These are phyloP conservation scores for Odontocolon sp. DNA, from an alignment of 2,888 invertebrate genomes.

Conservation along the genomic window DNA sequence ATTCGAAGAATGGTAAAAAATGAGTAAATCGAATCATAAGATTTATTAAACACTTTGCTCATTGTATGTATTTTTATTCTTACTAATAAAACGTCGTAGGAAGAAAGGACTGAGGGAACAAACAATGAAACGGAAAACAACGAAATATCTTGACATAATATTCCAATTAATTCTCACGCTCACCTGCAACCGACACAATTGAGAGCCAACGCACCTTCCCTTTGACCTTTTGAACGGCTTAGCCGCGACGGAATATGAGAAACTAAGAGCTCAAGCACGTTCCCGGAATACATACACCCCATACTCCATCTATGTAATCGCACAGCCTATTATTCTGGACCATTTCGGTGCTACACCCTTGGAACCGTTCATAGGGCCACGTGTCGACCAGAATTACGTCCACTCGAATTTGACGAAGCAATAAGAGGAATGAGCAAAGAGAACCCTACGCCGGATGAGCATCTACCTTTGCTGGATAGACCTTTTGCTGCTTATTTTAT, in stretches of 20 bases:
- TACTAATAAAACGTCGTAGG: too few species aligned
- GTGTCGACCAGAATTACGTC: constrained; percentile 45
- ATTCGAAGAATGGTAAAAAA: not conserved
- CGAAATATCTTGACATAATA: not conserved
- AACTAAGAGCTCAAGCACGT: constrained; percentile 1
- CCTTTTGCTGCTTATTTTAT: constrained; percentile 17
- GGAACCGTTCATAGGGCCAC: constrained; percentile 32
- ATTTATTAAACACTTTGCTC: too few species aligned
- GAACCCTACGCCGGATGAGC: constrained; percentile 10
- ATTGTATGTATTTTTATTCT: too few species aligned
- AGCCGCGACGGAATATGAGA: constrained; percentile 15
- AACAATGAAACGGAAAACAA: not conserved
- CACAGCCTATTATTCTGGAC: constrained; percentile 21
- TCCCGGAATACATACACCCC: not conserved
- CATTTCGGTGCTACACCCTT: constrained; percentile 5
- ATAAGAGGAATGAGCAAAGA: constrained; percentile 29
- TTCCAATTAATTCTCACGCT: constrained; percentile 63
- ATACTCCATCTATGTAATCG: constrained; percentile 9
- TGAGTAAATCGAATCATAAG: too few species aligned
- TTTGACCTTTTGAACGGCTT: constrained; percentile 56
- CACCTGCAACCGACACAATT: constrained; percentile 52
- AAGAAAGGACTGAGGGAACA: not conserved
- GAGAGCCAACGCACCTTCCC: constrained; percentile 49
- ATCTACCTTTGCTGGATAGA: constrained; percentile 5
- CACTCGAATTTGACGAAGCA: constrained; percentile 49